Evolutionary conservation across 2,113 vertebrate genomes (phyloP).

Genomic region (Bagarius yarrelli): DNA sequence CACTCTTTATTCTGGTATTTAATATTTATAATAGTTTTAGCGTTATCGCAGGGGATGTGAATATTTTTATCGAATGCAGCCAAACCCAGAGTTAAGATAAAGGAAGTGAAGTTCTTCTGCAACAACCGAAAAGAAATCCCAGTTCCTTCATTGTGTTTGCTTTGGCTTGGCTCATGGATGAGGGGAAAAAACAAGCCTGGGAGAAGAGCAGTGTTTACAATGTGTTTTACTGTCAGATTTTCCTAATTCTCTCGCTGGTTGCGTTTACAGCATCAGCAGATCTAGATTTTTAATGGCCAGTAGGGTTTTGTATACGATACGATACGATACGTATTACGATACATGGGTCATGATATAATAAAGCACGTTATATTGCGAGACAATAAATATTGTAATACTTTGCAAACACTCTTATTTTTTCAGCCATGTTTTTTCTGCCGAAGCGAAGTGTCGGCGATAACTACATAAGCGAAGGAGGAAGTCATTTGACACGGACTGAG

Average conservation of each 20-base stretch:
- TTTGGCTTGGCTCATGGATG: constrained; percentile 45
- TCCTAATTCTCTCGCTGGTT: constrained; percentile 54
- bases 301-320: constrained; percentile 7
- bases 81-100: constrained; percentile 46
- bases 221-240: constrained; percentile 47
- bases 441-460: too few species aligned
- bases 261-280: constrained; percentile 65
- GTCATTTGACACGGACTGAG: too few species aligned
- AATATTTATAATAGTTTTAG: constrained; percentile 50
- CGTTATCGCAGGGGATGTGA: constrained; percentile 47
- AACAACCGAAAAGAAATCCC: constrained; percentile 31
- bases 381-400: too few species aligned
- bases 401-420: too few species aligned
- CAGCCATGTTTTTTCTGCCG: too few species aligned
- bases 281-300: constrained; percentile 39
- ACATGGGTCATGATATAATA: too few species aligned
- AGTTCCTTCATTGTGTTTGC: constrained; percentile 36
- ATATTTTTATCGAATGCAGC: constrained; percentile 54
- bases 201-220: constrained; percentile 48
- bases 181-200: constrained; percentile 18
- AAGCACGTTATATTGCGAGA: too few species aligned
- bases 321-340: too few species aligned
- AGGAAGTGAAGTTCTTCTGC: constrained; percentile 56
- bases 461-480: too few species aligned
- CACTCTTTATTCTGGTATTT: constrained; percentile 53